A percentile compares a stretch with the other conserved stretches of the same genome.
These are phyloP conservation scores for Mythimna impura DNA, from an alignment of 2,888 invertebrate species.

Conservation along the genomic window DNA sequence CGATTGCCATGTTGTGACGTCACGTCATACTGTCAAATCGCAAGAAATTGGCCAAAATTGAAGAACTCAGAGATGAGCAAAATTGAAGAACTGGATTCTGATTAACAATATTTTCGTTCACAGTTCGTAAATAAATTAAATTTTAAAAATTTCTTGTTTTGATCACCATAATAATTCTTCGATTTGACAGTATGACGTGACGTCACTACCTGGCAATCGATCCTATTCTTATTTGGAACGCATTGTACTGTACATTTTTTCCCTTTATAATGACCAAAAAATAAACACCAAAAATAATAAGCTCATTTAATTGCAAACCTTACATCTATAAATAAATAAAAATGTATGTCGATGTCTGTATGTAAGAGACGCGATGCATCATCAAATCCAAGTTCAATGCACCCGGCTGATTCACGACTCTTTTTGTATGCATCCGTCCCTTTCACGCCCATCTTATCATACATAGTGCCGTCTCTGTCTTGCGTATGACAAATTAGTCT, in stretches of 20 bases:
- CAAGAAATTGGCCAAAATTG: too few relatives aligned
- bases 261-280: not conserved
- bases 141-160: too few relatives aligned
- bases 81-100: too few relatives aligned
- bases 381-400: conserved; percentile 79
- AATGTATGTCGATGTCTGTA: conserved; percentile 32
- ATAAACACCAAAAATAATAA: not conserved
- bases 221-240: too few relatives aligned
- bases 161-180: too few relatives aligned
- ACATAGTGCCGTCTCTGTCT: conserved; percentile 60
- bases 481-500: conserved; percentile 54
- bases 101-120: too few relatives aligned
- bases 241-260: not conserved
- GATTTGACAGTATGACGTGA: too few relatives aligned
- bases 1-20: too few relatives aligned
- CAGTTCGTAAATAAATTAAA: too few relatives aligned
- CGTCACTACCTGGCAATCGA: too few relatives aligned
- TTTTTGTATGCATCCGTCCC: conserved; percentile 72
- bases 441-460: conserved; percentile 70
- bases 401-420: conserved; percentile 78
- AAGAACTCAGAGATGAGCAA: too few relatives aligned
- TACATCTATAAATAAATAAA: conserved; percentile 59
- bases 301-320: conserved; percentile 37
- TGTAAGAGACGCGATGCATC: conserved; percentile 73
- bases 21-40: too few relatives aligned